A percentile compares a stretch with the other conserved stretches of the same genome.
Evolutionary conservation across 2,797 vertebrate species (phyloP).

Genomic region (Parauchenoglanis punctatus): DNA sequence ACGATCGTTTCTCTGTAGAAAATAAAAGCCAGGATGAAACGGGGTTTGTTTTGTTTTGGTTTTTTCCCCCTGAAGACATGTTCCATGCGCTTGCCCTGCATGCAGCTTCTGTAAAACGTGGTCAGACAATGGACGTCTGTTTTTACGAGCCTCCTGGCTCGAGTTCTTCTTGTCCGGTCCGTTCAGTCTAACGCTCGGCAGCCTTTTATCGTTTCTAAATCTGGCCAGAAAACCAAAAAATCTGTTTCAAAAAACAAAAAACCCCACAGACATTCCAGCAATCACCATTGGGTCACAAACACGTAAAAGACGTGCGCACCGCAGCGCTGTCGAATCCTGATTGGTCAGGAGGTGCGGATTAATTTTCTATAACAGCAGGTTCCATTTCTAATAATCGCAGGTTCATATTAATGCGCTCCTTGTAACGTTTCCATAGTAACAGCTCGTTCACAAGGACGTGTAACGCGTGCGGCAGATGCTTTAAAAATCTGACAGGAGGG

Average conservation of each 20-base stretch:
- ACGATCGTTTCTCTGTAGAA: background rate
- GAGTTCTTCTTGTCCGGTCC: background rate
- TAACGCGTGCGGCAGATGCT: background rate
- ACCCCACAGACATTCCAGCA: too few relatives aligned
- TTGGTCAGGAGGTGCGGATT: background rate
- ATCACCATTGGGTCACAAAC: background rate
- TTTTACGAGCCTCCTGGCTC: background rate
- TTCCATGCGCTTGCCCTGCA: constrained; percentile 1
- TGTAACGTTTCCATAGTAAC: background rate
- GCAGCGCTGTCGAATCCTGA: background rate
- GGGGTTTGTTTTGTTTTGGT: background rate
- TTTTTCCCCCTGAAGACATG: background rate
- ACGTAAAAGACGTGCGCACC: background rate
- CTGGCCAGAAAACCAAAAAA: background rate
- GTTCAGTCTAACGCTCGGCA: background rate
- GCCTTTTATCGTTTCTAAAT: background rate
- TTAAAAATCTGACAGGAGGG: too few relatives aligned
- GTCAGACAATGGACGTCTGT: background rate
- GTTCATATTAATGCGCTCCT: background rate
- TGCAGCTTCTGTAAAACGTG: background rate
- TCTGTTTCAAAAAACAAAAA: too few relatives aligned
- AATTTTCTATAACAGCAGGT: background rate
- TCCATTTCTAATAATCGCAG: background rate
- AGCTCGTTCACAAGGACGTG: background rate
- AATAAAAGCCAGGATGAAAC: background rate